Evolutionary conservation across 2,797 vertebrate genomes (phyloP).

Genomic region (Sandelia bainsii): DNA sequence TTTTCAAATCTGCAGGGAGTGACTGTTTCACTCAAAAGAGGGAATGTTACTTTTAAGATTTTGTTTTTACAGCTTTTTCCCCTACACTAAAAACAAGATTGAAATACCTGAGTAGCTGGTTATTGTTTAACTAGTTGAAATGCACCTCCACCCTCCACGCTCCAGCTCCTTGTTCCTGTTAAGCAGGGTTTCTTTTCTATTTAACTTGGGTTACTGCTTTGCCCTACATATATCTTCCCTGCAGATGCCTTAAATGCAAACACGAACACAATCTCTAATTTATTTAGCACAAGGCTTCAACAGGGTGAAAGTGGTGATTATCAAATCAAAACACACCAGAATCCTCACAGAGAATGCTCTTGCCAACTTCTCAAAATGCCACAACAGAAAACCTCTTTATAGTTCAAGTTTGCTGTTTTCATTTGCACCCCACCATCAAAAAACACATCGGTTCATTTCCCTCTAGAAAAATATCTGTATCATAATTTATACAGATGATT

Average conservation of each 20-base stretch:
- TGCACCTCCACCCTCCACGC: not conserved
- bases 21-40: not conserved
- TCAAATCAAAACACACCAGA: constrained; percentile 13
- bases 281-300: not conserved
- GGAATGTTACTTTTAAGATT: constrained; percentile 4
- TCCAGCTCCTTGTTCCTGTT: constrained; percentile 31
- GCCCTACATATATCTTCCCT: constrained; percentile 14
- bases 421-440: constrained; percentile 29
- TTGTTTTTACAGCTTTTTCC: not conserved
- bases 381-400: not conserved
- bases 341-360: not conserved
- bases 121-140: constrained; percentile 12
- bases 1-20: constrained; percentile 6
- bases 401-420: not conserved
- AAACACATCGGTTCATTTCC: constrained; percentile 24
- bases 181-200: constrained; percentile 20
- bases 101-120: constrained; percentile 19
- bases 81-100: not conserved
- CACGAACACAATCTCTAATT: not conserved
- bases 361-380: not conserved
- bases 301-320: constrained; percentile 5
- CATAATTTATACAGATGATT: no score
- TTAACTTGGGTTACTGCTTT: constrained; percentile 29
- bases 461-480: not conserved
- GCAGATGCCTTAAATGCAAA: constrained; percentile 7